A percentile compares a stretch with the other conserved stretches of the same genome.
Evolutionary conservation across 2,888 invertebrate genomes (phyloP).

Genomic region (Agrotis clavis): DNA sequence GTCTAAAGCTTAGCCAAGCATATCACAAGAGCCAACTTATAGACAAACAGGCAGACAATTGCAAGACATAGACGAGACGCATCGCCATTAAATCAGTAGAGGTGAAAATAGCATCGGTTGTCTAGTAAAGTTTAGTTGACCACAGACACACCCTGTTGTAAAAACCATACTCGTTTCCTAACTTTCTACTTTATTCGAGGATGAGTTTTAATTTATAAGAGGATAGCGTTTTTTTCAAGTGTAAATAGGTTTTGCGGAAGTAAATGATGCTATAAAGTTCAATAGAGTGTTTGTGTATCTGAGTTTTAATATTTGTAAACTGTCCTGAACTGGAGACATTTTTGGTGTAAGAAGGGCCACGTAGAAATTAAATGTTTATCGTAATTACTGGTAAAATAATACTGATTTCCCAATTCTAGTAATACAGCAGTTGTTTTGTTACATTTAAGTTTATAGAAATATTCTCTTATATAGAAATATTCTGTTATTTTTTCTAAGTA

Average conservation of each 20-base stretch:
- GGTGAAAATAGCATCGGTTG: constrained; percentile 71
- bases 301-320: too few relatives aligned
- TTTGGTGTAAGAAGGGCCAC: too few relatives aligned
- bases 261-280: too few relatives aligned
- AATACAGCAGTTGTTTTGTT: too few relatives aligned
- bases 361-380: too few relatives aligned
- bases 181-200: constrained; percentile 78
- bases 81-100: constrained; percentile 62
- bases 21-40: constrained; percentile 10
- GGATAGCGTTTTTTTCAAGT: constrained; percentile 38
- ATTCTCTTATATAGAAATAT: too few relatives aligned
- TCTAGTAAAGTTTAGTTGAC: constrained; percentile 67
- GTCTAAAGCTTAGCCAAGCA: neutral
- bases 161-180: constrained; percentile 75
- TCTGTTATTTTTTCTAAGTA: too few relatives aligned
- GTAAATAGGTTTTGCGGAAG: neutral
- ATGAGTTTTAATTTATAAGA: constrained; percentile 49
- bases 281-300: too few relatives aligned
- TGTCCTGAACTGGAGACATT: too few relatives aligned
- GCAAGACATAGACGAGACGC: constrained; percentile 36
- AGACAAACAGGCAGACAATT: constrained; percentile 40
- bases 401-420: too few relatives aligned
- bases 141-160: constrained; percentile 79
- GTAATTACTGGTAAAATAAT: too few relatives aligned
- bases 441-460: too few relatives aligned